phyloP scores from a whole-genome alignment of 2,797 vertebrate genomes.

The Mormyrus proboscirostris region DNA sequence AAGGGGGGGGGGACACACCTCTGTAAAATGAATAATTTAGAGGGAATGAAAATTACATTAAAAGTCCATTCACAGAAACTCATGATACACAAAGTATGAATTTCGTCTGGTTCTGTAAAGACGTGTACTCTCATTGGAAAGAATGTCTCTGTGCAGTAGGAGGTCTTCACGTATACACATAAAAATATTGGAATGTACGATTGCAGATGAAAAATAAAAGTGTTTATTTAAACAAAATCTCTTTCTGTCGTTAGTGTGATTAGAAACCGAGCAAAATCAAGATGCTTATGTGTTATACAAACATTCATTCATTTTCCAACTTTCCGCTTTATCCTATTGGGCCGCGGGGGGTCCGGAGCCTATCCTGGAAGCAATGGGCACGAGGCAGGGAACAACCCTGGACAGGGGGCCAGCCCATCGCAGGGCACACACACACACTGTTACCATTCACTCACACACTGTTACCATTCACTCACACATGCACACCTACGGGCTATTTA shows the following conservation, averaged over 20 bases:
- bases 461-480: too few relatives aligned
- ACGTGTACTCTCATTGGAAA: conserved; percentile 54
- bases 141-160: conserved; percentile 45
- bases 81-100: conserved; percentile 61
- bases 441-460: too few relatives aligned
- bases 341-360: too few relatives aligned
- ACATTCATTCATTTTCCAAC: not conserved
- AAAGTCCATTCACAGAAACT: conserved; percentile 1
- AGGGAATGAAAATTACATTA: conserved; percentile 44
- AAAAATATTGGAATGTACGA: conserved; percentile 60
- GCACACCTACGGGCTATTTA: too few relatives aligned
- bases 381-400: too few relatives aligned
- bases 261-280: not conserved
- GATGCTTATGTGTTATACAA: not conserved
- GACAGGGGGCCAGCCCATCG: too few relatives aligned
- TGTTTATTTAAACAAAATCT: conserved; percentile 8
- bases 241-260: not conserved
- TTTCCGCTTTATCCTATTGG: too few relatives aligned
- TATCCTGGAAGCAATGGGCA: too few relatives aligned
- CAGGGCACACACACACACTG: too few relatives aligned
- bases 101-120: conserved; percentile 61
- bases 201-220: conserved; percentile 36
- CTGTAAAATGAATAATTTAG: conserved; percentile 47
- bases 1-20: not conserved
- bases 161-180: conserved; percentile 59